Evolutionary conservation across 2,797 vertebrate genomes (phyloP), one percentile per base, ranked within the genome.

Genomic region (Hyperoplus lanceolatus): DNA sequence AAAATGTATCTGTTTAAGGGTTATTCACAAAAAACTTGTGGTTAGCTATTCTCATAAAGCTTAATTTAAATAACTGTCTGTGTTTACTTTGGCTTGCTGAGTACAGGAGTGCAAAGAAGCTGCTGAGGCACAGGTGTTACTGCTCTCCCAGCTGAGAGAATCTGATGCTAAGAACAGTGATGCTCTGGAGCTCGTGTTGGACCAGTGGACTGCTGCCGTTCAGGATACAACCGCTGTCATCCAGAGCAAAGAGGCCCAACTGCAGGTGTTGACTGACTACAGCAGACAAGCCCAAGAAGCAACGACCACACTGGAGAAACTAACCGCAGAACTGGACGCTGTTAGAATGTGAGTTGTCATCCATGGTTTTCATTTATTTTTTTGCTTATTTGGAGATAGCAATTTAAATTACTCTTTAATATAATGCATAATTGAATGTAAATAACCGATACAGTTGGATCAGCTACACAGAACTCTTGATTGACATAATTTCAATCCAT

Each of bases 341-440:
- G 79, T 96, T 21, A 95, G 91, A 93, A 87, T 6, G 98, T 99
- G 87, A 97, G 97, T 96, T 36, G 5, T 48, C 14, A 16, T 11
- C 3, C 2, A 6, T 16, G 5, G 36, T 63, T 72, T 51, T 1
- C 5, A 72, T 78, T 54, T 29, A 7, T 3, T 69, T 39, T n/a
- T 6, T 57, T 42, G 29, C 29, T 29, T 29, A n/a, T 56, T 21
- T 67, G 1, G 46, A 43, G 6, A 3, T 55, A 59, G 5, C 16
- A 58, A 18, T 38, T 71, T 38, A 39, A 6, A 13, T 6, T 14
- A 11, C 2, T 6, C 16, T 39, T 12, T 4, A 46, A 16, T 61
- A 11, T 39, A 6, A 53, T 39, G 13, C 58, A 54, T 12, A 12
- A 16, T 11, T 64, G 5, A 63, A 6, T 18, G 12, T 43, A 4